Evolutionary conservation across 2,113 vertebrate species (phyloP).

Genomic region (Hippopotamus amphibius): DNA sequence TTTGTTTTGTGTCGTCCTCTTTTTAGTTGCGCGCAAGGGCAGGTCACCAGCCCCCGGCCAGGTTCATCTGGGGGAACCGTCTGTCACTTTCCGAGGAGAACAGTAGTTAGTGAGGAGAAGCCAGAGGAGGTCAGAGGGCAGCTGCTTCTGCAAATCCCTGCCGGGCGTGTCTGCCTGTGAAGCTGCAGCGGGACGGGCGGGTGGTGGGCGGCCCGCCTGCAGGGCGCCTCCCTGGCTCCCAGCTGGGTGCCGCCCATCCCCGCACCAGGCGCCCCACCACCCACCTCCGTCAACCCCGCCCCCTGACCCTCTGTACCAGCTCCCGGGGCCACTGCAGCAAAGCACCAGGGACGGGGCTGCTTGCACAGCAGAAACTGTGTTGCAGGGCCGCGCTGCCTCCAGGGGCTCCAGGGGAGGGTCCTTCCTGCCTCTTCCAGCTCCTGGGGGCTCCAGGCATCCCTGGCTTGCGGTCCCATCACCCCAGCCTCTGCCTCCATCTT

Average conservation of each 20-base stretch:
- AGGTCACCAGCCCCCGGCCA: neutral
- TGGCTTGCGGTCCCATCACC: too few species aligned
- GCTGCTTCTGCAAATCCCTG: neutral
- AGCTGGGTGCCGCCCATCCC: neutral
- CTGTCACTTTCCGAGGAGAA: neutral
- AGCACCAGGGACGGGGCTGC: neutral
- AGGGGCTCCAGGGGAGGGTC: neutral
- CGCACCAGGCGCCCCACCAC: neutral
- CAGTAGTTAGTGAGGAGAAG: neutral
- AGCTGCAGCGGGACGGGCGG: neutral
- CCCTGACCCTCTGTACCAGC: too few species aligned
- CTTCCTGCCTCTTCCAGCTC: neutral
- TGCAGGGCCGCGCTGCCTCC: fast-evolving
- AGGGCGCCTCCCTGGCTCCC: neutral
- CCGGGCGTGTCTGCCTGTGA: neutral
- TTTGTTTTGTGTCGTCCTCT: neutral
- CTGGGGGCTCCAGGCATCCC: neutral
- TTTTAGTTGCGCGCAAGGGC: too few species aligned
- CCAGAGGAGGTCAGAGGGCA: neutral
- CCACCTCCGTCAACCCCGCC: neutral
- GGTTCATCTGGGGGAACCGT: neutral
- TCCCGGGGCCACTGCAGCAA: neutral
- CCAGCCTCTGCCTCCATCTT: neutral
- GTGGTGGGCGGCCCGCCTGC: fast-evolving
- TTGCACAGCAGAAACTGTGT: neutral